These are phyloP conservation scores for Tyrophagus putrescentiae DNA, from an alignment of 1,140 invertebrate genomes.

Conservation along the genomic window DNA sequence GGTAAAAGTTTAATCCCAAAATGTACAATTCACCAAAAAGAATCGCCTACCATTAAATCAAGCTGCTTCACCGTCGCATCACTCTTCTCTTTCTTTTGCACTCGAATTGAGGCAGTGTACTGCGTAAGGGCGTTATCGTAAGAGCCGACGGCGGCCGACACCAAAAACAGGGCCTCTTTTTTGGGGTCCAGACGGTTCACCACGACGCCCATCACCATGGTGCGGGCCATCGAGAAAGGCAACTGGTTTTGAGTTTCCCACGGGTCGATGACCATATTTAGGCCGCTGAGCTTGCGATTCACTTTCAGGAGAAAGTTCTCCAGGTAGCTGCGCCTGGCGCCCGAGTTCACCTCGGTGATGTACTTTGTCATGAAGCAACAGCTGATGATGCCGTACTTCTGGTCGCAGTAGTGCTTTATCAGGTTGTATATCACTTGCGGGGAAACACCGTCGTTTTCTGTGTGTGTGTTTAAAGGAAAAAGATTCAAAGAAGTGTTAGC, in stretches of 20 bases:
- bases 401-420: conserved; percentile 58
- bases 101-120: conserved; percentile 17
- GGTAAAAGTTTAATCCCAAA: conserved; percentile 34
- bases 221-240: not conserved
- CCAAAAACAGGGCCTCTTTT: not conserved
- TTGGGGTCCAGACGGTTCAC: conserved; percentile 21
- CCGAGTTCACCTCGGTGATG: conserved; percentile 34
- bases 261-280: conserved; percentile 48
- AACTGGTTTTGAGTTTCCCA: conserved; percentile 28
- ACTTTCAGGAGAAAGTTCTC: conserved; percentile 67
- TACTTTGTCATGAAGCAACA: conserved; percentile 56
- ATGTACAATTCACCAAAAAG: no score
- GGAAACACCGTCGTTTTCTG: not conserved
- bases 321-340: conserved; percentile 35
- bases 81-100: conserved; percentile 20
- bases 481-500: not conserved
- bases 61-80: conserved; percentile 38
- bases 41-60: conserved; percentile 48
- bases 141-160: conserved; percentile 16
- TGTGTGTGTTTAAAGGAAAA: no score
- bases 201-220: conserved; percentile 22
- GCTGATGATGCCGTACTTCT: conserved; percentile 54
- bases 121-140: conserved; percentile 15
- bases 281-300: conserved; percentile 65
- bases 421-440: conserved; percentile 29